phyloP scores from a whole-genome alignment of 1,140 invertebrate species.

The Drosophila pseudoananassae region DNA sequence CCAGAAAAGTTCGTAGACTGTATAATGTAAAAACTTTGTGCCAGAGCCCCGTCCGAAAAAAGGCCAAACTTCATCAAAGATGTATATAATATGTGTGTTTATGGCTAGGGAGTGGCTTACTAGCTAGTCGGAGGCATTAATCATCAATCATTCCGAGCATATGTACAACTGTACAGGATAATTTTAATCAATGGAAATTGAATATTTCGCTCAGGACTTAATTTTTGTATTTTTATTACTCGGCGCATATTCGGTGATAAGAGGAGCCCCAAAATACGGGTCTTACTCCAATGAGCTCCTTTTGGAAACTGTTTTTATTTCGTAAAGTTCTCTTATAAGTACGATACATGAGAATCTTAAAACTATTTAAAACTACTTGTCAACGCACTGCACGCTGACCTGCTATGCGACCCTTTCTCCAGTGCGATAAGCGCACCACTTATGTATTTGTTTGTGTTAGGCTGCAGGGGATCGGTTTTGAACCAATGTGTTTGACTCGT shows the following conservation, averaged over 20 bases:
- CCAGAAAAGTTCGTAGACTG: conserved; percentile 30
- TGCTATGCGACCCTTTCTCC: too few species aligned
- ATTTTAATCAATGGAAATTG: conserved; percentile 44
- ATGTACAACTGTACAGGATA: conserved; percentile 10
- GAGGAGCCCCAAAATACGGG: too few species aligned
- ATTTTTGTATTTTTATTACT: conserved; percentile 1
- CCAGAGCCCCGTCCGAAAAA: conserved; percentile 2
- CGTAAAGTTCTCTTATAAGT: too few species aligned
- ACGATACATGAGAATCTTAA: too few species aligned
- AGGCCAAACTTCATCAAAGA: conserved; percentile 40
- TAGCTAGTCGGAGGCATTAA: conserved; percentile 14
- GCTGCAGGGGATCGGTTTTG: too few species aligned
- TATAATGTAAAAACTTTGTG: conserved; percentile 47
- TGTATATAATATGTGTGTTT: conserved; percentile 7
- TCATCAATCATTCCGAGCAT: not conserved
- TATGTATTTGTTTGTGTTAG: too few species aligned
- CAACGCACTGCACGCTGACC: too few species aligned
- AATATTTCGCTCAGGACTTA: conserved; percentile 19
- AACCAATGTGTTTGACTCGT: too few species aligned
- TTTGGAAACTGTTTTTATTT: too few species aligned
- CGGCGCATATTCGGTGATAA: conserved; percentile 27
- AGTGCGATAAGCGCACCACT: too few species aligned
- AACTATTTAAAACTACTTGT: too few species aligned
- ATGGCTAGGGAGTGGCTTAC: not conserved
- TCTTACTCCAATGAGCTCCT: too few species aligned